Conservation (phyloP, 1,140 invertebrate genomes). For the Pararge aegeria region DNA sequence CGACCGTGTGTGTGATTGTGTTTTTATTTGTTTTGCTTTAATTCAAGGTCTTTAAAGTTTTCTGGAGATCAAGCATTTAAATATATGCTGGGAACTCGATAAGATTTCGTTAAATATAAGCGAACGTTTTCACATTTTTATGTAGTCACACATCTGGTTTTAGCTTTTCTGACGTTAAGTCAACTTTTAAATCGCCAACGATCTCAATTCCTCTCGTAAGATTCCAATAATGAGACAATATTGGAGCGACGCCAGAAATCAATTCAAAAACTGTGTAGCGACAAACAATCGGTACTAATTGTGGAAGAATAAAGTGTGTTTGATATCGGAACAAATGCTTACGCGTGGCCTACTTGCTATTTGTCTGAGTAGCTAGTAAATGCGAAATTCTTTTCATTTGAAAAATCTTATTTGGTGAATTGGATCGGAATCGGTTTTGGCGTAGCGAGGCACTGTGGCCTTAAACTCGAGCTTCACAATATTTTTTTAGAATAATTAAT, state of each 20-base stretch:
- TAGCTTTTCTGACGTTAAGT: constrained; percentile 2
- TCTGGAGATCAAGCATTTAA: too few relatives aligned
- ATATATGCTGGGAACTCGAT: too few relatives aligned
- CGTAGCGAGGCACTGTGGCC: too few relatives aligned
- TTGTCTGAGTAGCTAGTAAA: constrained; percentile 1
- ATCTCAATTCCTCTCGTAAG: background rate
- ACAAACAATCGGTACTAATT: constrained; percentile 24
- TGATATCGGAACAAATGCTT: constrained; percentile 15
- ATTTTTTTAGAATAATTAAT: too few relatives aligned
- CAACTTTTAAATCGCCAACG: constrained; percentile 6
- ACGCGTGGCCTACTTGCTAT: constrained; percentile 15
- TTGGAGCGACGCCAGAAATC: constrained; percentile 28
- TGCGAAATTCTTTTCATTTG: background rate
- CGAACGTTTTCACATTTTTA: too few relatives aligned
- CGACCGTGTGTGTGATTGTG: too few relatives aligned
- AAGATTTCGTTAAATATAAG: too few relatives aligned
- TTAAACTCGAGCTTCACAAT: too few relatives aligned
- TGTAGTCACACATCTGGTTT: too few relatives aligned
- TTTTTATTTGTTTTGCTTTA: too few relatives aligned
- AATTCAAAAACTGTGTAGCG: constrained; percentile 19
- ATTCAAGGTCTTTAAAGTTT: too few relatives aligned
- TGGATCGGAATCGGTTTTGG: too few relatives aligned
- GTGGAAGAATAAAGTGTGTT: constrained; percentile 16
- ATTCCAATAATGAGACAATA: constrained; percentile 18
- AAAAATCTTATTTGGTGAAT: background rate